Conservation (phyloP, 2,113 vertebrate genomes). For the Sylvilagus bachmani region DNA sequence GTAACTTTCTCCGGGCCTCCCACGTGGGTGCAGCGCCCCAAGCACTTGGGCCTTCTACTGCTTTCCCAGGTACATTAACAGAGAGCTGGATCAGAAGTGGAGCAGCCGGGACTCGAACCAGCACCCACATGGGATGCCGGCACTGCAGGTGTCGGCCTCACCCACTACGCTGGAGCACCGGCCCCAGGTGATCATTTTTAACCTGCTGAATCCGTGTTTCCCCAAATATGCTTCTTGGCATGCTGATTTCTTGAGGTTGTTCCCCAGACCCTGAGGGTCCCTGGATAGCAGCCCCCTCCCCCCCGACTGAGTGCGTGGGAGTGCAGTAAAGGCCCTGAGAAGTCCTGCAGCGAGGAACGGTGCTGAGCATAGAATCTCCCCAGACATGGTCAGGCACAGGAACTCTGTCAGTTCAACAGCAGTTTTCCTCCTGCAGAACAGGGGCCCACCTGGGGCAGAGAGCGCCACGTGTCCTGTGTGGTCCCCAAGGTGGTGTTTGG, state of each 20-base stretch:
- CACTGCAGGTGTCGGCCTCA: too few relatives aligned
- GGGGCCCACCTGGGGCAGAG: not conserved
- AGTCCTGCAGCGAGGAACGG: not conserved
- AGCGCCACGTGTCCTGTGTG: not conserved
- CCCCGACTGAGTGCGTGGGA: accelerated
- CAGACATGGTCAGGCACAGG: not conserved
- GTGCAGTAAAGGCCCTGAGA: not conserved
- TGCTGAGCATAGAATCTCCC: not conserved
- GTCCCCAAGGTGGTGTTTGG: not conserved
- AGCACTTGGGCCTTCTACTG: too few relatives aligned
- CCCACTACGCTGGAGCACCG: too few relatives aligned
- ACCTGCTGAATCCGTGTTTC: not conserved
- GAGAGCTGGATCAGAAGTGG: too few relatives aligned
- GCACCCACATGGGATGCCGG: too few relatives aligned
- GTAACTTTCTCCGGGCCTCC: too few relatives aligned
- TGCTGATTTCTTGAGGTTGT: not conserved
- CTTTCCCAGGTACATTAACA: too few relatives aligned
- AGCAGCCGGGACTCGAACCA: too few relatives aligned
- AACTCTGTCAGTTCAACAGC: not conserved
- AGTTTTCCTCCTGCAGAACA: not conserved
- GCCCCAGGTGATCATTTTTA: not conserved
- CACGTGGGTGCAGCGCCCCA: too few relatives aligned
- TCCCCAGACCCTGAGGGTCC: not conserved
- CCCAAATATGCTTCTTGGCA: not conserved
- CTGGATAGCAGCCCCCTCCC: not conserved